These are phyloP conservation scores for Chesias legatella DNA, from an alignment of 2,888 invertebrate genomes.

Conservation along the genomic window DNA sequence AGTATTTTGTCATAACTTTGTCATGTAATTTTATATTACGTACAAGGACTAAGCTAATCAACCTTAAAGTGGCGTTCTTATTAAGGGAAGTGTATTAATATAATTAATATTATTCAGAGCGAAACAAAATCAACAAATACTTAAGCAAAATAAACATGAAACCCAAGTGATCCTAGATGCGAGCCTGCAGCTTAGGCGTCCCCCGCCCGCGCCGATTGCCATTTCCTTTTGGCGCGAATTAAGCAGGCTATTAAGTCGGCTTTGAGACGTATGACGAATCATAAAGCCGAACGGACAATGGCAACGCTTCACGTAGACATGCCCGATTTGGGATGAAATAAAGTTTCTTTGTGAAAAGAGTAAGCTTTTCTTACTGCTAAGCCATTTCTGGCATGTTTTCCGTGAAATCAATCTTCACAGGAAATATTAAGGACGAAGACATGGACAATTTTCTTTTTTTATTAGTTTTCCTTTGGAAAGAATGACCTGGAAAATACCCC, in stretches of 20 bases:
- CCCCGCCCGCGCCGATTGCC: slow-evolving; percentile 67
- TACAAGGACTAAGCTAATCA: too few species aligned
- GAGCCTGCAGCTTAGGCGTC: slow-evolving; percentile 49
- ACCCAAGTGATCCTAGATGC: neutral
- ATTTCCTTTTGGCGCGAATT: slow-evolving; percentile 76
- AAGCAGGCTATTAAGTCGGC: slow-evolving; percentile 75
- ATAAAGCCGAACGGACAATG: slow-evolving; percentile 60
- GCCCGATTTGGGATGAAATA: slow-evolving; percentile 48
- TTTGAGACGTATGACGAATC: slow-evolving; percentile 75
- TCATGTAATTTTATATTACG: too few species aligned
- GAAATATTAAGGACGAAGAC: slow-evolving; percentile 23
- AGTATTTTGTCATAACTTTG: too few species aligned
- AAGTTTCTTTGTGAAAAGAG: slow-evolving; percentile 36
- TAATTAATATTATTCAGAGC: too few species aligned
- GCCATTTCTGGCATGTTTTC: slow-evolving; percentile 32
- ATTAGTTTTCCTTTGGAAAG: slow-evolving; percentile 13
- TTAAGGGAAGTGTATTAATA: too few species aligned
- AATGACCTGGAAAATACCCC: too few species aligned
- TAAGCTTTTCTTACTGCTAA: slow-evolving; percentile 28
- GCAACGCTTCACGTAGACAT: slow-evolving; percentile 52
- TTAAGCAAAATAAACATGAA: too few species aligned
- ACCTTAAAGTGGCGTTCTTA: too few species aligned
- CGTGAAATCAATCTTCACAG: slow-evolving; percentile 22
- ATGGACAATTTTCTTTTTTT: slow-evolving; percentile 14
- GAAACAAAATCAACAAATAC: too few species aligned